Conservation (phyloP, 2,888 invertebrate species). For the Hydroisotoma schaefferi region DNA sequence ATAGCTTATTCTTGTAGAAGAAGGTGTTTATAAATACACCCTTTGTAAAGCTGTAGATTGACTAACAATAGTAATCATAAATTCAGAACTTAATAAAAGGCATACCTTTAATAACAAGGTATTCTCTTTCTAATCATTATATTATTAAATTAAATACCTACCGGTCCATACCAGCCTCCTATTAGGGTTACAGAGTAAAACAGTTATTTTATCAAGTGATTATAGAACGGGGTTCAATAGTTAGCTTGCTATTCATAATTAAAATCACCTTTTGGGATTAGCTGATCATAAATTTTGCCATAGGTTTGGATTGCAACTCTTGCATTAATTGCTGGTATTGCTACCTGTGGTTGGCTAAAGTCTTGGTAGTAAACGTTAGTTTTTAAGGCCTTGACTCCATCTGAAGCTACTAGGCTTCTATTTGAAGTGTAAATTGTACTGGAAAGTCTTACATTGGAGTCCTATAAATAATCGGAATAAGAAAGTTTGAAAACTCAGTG, state of each 20-base stretch:
- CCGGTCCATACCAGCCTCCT: slow-evolving; percentile 45
- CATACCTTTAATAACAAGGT: too few species aligned
- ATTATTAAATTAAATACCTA: too few species aligned
- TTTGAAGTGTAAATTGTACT: slow-evolving; percentile 39
- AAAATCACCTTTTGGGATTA: slow-evolving; percentile 39
- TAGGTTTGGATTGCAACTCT: slow-evolving; percentile 40
- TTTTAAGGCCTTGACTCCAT: slow-evolving; percentile 26
- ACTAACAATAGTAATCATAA: too few species aligned
- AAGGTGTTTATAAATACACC: slow-evolving; percentile 42
- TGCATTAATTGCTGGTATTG: slow-evolving; percentile 38
- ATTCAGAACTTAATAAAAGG: too few species aligned
- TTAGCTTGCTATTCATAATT: background rate
- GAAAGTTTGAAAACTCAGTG: background rate
- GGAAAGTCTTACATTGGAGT: slow-evolving; percentile 30
- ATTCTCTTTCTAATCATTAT: too few species aligned
- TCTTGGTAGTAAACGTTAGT: slow-evolving; percentile 39
- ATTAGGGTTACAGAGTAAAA: background rate
- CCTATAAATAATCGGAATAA: slow-evolving; percentile 23
- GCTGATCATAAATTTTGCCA: slow-evolving; percentile 38
- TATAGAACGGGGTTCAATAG: background rate
- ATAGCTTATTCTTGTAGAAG: slow-evolving; percentile 37
- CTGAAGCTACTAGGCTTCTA: slow-evolving; percentile 21
- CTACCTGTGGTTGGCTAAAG: slow-evolving; percentile 37
- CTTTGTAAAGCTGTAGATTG: slow-evolving; percentile 42
- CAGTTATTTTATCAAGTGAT: too few species aligned